phyloP scores from a whole-genome alignment of 2,888 invertebrate species.

The Rhogogaster chlorosoma region DNA sequence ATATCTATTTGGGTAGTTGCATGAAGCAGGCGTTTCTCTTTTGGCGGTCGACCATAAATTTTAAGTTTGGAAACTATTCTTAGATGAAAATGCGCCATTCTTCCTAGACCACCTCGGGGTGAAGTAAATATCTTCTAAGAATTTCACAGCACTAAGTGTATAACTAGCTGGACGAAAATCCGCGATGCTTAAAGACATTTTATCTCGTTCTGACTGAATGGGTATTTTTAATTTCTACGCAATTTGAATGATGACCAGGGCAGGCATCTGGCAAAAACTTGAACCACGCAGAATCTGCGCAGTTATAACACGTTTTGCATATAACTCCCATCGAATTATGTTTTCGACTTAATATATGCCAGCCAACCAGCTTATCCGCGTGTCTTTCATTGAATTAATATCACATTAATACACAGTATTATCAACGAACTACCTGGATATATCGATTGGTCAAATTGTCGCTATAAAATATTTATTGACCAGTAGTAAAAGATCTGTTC shows the following conservation, averaged over 20 bases:
- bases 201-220: constrained; percentile 12
- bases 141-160: neutral
- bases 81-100: neutral
- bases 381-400: constrained; percentile 35
- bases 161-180: neutral
- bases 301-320: constrained; percentile 33
- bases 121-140: neutral
- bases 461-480: neutral
- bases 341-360: neutral
- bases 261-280: neutral
- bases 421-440: neutral
- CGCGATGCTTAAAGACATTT: neutral
- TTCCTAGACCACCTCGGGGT: neutral
- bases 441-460: neutral
- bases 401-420: neutral
- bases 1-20: neutral
- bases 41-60: constrained; percentile 13
- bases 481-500: neutral
- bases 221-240: constrained; percentile 20
- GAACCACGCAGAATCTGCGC: constrained; percentile 20
- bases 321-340: neutral
- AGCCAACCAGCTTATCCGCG: neutral
- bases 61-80: neutral
- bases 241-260: neutral
- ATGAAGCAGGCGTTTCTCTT: neutral